A percentile compares a stretch with the other conserved stretches of the same genome.
phyloP scores from a whole-genome alignment of 2,797 vertebrate genomes.

The Ctenochaetus hawaiiensis region DNA sequence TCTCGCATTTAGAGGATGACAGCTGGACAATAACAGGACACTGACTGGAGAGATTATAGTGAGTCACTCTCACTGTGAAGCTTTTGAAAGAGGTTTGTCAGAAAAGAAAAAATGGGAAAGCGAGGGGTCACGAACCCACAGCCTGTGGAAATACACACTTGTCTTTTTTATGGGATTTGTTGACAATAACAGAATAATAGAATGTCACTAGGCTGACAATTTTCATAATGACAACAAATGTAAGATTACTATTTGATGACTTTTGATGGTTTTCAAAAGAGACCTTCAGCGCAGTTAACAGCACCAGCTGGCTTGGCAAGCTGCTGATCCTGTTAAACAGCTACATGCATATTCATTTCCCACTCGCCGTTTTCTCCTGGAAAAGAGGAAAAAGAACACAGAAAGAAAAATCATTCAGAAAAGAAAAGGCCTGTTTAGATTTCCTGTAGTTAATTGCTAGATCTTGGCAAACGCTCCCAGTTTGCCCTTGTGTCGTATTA shows the following conservation, averaged over 20 bases:
- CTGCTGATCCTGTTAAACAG: conserved; percentile 62
- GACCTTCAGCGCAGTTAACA: conserved; percentile 53
- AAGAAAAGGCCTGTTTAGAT: not conserved
- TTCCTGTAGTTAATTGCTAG: conserved; percentile 2
- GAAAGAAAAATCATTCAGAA: conserved; percentile 35
- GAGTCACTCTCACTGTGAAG: not conserved
- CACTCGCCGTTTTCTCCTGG: conserved; percentile 44
- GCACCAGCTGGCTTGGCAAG: conserved; percentile 69
- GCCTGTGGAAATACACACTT: too few relatives aligned
- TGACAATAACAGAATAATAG: not conserved
- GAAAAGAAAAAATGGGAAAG: not conserved
- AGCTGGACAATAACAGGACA: conserved; percentile 7
- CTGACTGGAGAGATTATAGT: not conserved
- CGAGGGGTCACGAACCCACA: not conserved
- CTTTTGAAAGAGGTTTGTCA: not conserved
- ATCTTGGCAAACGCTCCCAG: conserved; percentile 2
- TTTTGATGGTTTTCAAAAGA: conserved; percentile 23
- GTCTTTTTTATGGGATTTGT: not conserved
- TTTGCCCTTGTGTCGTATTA: conserved; percentile 29
- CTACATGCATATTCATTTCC: conserved; percentile 66
- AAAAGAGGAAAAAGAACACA: conserved; percentile 36
- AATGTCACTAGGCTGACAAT: not conserved
- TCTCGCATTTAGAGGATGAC: not conserved
- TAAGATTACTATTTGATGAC: conserved; percentile 11
- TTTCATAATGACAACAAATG: conserved; percentile 3